Evolutionary conservation across 2,113 vertebrate genomes (phyloP).

Genomic region (Nasalis larvatus): DNA sequence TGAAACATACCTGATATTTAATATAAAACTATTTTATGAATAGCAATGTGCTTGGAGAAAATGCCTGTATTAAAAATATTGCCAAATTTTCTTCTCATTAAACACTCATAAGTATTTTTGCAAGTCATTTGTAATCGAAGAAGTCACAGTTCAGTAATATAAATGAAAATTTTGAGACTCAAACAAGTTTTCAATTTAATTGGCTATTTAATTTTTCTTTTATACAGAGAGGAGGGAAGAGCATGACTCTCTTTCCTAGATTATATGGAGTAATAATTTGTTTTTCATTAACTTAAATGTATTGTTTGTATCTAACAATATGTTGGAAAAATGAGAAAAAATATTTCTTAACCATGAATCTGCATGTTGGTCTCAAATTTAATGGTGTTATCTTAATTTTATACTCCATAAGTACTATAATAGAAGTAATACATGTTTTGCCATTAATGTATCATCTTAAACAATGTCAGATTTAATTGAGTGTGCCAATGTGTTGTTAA

Average conservation of each 20-base stretch:
- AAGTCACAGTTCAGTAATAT: neutral
- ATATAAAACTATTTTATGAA: neutral
- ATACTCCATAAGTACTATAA: neutral
- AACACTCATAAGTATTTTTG: neutral
- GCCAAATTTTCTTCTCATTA: neutral
- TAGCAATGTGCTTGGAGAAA: neutral
- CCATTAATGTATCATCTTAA: neutral
- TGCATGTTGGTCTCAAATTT: neutral
- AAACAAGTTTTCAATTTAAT: neutral
- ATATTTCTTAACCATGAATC: neutral
- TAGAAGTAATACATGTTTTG: neutral
- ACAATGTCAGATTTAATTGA: neutral
- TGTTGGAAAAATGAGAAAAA: neutral
- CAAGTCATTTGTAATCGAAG: neutral
- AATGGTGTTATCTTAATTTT: slow-evolving; percentile 31
- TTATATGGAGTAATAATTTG: slow-evolving; percentile 25
- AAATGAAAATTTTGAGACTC: slow-evolving; percentile 1
- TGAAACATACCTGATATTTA: slow-evolving; percentile 8
- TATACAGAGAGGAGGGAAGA: neutral
- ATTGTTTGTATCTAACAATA: slow-evolving; percentile 3
- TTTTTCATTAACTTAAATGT: neutral
- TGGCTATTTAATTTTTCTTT: neutral
- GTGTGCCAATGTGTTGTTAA: neutral
- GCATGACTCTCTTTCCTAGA: neutral
- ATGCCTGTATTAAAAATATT: slow-evolving; percentile 28